Percentiles rank a stretch among this genome's conserved stretches.
These are phyloP conservation scores for Bombylius major DNA, from an alignment of 2,888 invertebrate genomes.

Conservation along the genomic window DNA sequence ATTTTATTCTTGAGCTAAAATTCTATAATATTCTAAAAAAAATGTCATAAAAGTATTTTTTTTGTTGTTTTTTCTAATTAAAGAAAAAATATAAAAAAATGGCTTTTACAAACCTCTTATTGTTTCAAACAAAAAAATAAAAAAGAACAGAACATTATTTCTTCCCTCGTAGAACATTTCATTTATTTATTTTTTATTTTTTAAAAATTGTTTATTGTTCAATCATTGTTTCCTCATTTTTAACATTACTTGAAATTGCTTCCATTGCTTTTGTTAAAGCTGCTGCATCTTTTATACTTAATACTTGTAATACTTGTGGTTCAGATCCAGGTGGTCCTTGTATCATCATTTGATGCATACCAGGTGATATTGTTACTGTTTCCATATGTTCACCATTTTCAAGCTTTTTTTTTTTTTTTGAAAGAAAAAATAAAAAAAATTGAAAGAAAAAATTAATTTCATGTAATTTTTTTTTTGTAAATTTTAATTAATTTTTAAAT, in stretches of 20 bases:
- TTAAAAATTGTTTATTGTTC: conserved; percentile 25
- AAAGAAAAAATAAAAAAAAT: too few relatives aligned
- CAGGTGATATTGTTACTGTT: conserved; percentile 61
- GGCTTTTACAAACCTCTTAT: too few relatives aligned
- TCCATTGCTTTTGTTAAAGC: conserved; percentile 71
- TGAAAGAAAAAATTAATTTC: too few relatives aligned
- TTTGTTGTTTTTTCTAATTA: too few relatives aligned
- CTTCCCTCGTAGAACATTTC: not conserved
- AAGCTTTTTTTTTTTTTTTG: conserved; percentile 39
- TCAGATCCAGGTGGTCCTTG: conserved; percentile 55
- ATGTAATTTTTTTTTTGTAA: too few relatives aligned
- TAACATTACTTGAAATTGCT: conserved; percentile 50
- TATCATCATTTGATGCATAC: conserved; percentile 74
- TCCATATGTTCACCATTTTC: conserved; percentile 66
- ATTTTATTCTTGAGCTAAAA: too few relatives aligned
- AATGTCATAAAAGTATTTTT: too few relatives aligned
- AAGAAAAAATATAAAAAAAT: too few relatives aligned
- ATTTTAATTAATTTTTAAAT: not conserved
- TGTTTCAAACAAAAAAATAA: too few relatives aligned
- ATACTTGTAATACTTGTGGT: conserved; percentile 67
- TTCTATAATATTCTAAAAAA: too few relatives aligned
- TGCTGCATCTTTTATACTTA: conserved; percentile 74
- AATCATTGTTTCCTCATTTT: conserved; percentile 52
- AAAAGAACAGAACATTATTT: too few relatives aligned
- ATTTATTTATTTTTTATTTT: not conserved